Percentiles rank a stretch among this genome's conserved stretches.
Evolutionary conservation across 2,797 vertebrate species (phyloP).

Genomic region (Cyclura pinguis): DNA sequence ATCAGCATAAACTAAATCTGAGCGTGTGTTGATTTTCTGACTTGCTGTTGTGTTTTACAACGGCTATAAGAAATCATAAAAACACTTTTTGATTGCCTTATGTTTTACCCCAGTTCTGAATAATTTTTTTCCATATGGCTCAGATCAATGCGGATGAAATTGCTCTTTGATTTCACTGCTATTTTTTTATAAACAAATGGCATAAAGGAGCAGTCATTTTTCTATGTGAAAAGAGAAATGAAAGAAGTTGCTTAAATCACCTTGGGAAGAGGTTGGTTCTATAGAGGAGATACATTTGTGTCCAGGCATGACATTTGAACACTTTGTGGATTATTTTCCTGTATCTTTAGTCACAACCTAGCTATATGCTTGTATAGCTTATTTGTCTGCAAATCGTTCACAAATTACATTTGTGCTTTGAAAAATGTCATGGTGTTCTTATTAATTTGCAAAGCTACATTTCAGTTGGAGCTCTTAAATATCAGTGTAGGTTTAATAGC

Average conservation of each 20-base stretch:
- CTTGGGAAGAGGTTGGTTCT: not conserved
- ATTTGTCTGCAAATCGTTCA: not conserved
- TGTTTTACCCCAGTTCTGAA: constrained; percentile 46
- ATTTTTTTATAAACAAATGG: constrained; percentile 18
- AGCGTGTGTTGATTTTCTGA: constrained; percentile 25
- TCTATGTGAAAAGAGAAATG: constrained; percentile 22
- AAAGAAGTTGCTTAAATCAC: not conserved
- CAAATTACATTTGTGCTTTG: constrained; percentile 8
- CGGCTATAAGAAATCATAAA: constrained; percentile 34
- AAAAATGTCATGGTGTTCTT: not conserved
- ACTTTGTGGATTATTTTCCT: not conserved
- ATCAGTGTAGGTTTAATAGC: not conserved
- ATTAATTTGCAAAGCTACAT: not conserved
- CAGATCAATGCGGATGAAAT: constrained; percentile 55
- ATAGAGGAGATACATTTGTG: constrained; percentile 23
- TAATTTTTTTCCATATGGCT: constrained; percentile 39
- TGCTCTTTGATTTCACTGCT: constrained; percentile 52
- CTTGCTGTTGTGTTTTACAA: constrained; percentile 40
- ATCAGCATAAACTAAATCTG: not conserved
- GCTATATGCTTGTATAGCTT: not conserved
- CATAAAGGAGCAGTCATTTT: not conserved
- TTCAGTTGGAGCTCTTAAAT: constrained; percentile 32
- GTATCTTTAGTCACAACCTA: constrained; percentile 3
- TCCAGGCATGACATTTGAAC: not conserved
- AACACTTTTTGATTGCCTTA: constrained; percentile 24